phyloP scores from a whole-genome alignment of 2,888 invertebrate species.

The Cybosia mesomella region DNA sequence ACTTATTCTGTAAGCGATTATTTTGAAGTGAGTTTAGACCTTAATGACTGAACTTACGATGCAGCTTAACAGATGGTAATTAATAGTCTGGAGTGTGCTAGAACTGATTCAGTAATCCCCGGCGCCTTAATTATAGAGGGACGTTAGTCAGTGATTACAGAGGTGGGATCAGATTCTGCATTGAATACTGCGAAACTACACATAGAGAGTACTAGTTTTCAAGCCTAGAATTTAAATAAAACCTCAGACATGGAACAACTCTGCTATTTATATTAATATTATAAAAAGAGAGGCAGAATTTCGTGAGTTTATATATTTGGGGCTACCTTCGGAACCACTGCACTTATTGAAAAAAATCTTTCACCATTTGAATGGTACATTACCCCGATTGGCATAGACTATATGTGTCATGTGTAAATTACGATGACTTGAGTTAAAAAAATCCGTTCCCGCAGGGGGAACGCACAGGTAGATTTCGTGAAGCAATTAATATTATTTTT shows the following conservation, averaged over 20 bases:
- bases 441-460: too few species aligned
- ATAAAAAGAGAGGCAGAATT: too few species aligned
- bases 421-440: too few species aligned
- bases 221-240: not conserved
- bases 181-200: constrained; percentile 14
- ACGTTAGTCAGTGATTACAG: constrained; percentile 23
- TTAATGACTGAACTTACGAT: constrained; percentile 12
- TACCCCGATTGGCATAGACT: too few species aligned
- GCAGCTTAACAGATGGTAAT: constrained; percentile 22
- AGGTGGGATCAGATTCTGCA: not conserved
- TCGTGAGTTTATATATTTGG: too few species aligned
- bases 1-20: not conserved
- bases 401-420: too few species aligned
- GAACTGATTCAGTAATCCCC: constrained; percentile 23
- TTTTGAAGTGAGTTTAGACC: constrained; percentile 7
- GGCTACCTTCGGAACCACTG: too few species aligned
- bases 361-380: too few species aligned
- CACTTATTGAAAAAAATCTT: too few species aligned
- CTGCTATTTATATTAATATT: too few species aligned
- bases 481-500: too few species aligned
- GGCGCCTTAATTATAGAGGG: constrained; percentile 28
- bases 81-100: constrained; percentile 25
- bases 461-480: too few species aligned
- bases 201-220: not conserved
- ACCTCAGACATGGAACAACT: not conserved